A percentile compares a stretch with the other conserved stretches of the same genome.
Evolutionary conservation across 2,113 vertebrate genomes (phyloP).

Genomic region (Plotosus lineatus): DNA sequence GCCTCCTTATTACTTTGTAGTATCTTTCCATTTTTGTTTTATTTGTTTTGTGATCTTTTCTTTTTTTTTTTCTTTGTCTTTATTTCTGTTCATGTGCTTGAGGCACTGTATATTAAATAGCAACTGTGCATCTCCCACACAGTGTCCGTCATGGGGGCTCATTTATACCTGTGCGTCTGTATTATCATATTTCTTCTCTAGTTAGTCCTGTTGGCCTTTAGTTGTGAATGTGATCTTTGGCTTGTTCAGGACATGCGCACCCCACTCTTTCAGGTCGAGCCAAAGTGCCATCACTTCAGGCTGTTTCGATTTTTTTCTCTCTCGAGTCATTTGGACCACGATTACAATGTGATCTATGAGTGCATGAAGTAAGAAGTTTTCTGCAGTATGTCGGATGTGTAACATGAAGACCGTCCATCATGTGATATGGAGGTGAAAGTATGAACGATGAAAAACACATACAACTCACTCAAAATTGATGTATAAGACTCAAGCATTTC

Average conservation of each 20-base stretch:
- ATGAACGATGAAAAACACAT: neutral
- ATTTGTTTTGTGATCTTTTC: neutral
- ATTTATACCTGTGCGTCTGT: conserved; percentile 3
- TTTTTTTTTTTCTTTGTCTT: conserved; percentile 27
- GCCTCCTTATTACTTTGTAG: conserved; percentile 21
- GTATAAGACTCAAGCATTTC: neutral
- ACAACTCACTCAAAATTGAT: neutral
- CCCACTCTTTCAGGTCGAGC: neutral
- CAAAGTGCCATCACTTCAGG: neutral
- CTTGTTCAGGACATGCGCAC: neutral
- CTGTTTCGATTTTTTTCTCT: conserved; percentile 8
- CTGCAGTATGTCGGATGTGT: neutral
- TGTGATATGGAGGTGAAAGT: neutral
- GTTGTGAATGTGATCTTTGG: neutral
- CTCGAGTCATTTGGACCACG: neutral
- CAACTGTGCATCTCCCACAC: neutral
- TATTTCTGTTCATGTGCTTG: neutral
- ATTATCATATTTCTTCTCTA: conserved; percentile 31
- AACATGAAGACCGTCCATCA: neutral
- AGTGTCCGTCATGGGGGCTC: neutral
- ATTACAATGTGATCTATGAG: neutral
- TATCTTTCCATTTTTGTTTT: neutral
- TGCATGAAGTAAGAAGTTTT: neutral
- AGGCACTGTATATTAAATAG: too few species aligned
- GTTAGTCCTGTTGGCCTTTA: conserved; percentile 2